Evolutionary conservation across 2,113 vertebrate species (phyloP), one percentile per base, ranked within the genome.

Genomic region (Aviceda subcristata): DNA sequence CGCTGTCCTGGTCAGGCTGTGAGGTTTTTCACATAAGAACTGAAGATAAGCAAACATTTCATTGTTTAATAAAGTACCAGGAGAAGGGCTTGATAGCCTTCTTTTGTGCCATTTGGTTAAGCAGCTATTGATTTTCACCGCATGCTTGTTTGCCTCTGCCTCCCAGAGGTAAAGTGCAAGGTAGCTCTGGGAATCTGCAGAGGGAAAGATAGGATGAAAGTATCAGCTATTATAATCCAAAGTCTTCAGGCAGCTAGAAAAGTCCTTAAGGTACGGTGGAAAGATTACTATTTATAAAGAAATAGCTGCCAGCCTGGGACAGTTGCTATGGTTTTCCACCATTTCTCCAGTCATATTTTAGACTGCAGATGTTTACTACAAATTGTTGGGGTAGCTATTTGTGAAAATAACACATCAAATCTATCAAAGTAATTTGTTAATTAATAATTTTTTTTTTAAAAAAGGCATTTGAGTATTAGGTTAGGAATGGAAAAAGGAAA

Each of bases 1-100:
- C 4, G 1, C 9, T 38, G 22, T 41, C 26, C 22, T 24, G 3
- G 5, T 3, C 11, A 3, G 10, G 11, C 41, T 32, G 23, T 5
- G 26, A 51, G 38, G 21, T 36, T 57, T 60, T 53, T 32, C 67
- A 46, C 24, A 2, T 9, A 45, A 79, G 36, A 74, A 29, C 36
- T 46, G 38, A 24, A 51, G 32, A 60, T 9, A 43, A 76, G 24
- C 6, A 77, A 84, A 34, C 18, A 27, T 59, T 77, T 66, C 6
- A 22, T 16, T 66, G 29, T 69, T 51, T 7, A 62, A 39, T 56
- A 50, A 72, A 77, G 39, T 17, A 38, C 19, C 39, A 60, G 38
- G 12, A 76, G 64, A 73, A 55, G 17, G n/a, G 23, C 46, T 46
- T 5, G 2, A 15, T 16, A 46, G 29, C n/a, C 10, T 10, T 17